phyloP scores from a whole-genome alignment of 2,888 invertebrate genomes.

The Latrodectus elegans region DNA sequence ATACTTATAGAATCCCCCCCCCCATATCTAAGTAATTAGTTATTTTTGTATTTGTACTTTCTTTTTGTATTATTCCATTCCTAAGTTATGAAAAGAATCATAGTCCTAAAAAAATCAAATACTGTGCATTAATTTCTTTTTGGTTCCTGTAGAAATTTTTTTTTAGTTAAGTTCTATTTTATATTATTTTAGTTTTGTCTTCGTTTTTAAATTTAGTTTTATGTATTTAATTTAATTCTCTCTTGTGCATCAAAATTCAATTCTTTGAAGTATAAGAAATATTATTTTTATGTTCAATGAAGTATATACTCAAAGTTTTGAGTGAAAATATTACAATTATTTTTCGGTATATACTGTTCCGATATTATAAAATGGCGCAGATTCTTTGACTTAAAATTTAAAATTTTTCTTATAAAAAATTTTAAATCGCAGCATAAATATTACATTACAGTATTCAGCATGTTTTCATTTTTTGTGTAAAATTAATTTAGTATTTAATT shows the following conservation, averaged over 20 bases:
- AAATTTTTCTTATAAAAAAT: no score
- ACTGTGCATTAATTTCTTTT: constrained; percentile 50
- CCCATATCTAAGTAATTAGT: not conserved
- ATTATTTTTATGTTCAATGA: no score
- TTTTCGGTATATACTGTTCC: no score
- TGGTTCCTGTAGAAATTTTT: constrained; percentile 58
- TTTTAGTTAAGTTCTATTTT: constrained; percentile 26
- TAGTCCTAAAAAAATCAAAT: constrained; percentile 55
- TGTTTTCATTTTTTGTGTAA: not conserved
- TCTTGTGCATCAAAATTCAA: no score
- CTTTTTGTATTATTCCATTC: constrained; percentile 31
- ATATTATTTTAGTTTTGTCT: constrained; percentile 1
- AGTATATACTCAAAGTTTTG: no score
- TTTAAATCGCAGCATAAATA: not conserved
- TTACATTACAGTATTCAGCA: not conserved
- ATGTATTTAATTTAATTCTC: not conserved
- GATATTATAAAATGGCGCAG: no score
- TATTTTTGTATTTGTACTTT: constrained; percentile 7
- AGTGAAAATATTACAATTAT: no score
- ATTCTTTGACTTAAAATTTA: no score
- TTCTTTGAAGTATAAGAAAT: no score
- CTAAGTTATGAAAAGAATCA: constrained; percentile 29
- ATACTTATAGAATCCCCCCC: not conserved
- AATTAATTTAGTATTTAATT: not conserved
- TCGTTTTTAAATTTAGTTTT: not conserved